Evolutionary conservation across 2,888 invertebrate genomes (phyloP).

Genomic region (Chalcosyrphus nemorum): DNA sequence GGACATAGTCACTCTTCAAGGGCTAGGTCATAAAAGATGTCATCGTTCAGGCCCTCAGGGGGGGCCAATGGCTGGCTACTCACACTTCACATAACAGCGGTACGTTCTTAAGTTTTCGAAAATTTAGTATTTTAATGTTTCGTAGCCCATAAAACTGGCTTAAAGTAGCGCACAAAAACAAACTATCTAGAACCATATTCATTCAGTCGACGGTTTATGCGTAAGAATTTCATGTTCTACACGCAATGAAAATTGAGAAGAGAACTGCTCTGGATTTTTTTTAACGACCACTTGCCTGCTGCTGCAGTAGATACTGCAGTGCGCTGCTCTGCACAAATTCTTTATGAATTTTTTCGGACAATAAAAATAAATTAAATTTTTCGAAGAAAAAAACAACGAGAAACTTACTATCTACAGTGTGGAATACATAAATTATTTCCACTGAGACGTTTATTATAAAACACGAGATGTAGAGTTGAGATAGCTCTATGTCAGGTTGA

Average conservation of each 20-base stretch:
- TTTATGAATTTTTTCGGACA: constrained; percentile 65
- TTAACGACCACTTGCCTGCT: constrained; percentile 23
- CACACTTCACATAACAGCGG: neutral
- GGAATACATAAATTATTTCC: neutral
- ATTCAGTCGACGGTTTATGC: neutral
- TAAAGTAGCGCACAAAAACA: constrained; percentile 33
- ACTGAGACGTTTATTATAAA: neutral
- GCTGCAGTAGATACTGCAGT: neutral
- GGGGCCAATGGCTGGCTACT: too few species aligned
- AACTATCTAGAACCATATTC: constrained; percentile 10
- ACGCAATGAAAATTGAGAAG: constrained; percentile 62
- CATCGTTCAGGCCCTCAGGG: constrained; percentile 55
- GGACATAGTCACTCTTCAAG: constrained; percentile 41
- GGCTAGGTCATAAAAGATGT: constrained; percentile 68
- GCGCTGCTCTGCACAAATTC: constrained; percentile 52
- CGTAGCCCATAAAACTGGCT: constrained; percentile 20
- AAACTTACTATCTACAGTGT: neutral
- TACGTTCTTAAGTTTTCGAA: neutral
- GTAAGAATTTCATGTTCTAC: constrained; percentile 41
- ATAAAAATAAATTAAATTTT: constrained; percentile 60
- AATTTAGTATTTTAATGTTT: constrained; percentile 26
- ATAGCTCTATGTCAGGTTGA: too few species aligned
- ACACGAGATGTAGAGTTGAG: neutral
- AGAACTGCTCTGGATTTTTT: constrained; percentile 61
- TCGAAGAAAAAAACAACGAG: constrained; percentile 29